Base-by-base conservation (phyloP, 2,888 invertebrate genomes). In the Odontocerum albicorne region DNA sequence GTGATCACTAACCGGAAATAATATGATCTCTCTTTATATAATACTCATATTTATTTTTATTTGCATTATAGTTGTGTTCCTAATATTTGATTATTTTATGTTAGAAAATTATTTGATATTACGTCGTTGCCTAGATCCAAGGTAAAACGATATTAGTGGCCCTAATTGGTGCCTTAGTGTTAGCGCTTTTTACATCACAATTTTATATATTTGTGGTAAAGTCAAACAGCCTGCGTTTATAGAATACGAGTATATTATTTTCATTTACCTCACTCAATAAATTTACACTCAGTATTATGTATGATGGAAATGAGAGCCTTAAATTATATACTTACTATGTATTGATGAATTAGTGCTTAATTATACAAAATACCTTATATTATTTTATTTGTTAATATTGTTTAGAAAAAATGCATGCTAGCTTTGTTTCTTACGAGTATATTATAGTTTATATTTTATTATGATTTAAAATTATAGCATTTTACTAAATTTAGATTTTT, bases 11-110 rank as follows among this genome's bases (percentile, higher is more conserved):
- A n/a, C n/a, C n/a, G n/a, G n/a, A n/a, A n/a, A n/a, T n/a, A 45
- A 20, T 32, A 45, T 45, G 45, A 45, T 45, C 45, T 45, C 35
- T 47, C 20, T 46, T 22, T 35, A 36, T 47, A 33, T 7, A 47
- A 47, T 47, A 47, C 47, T 47, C 47, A 47, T 47, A 19, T 10
- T 20, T 33, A 45, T 47, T 33, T 47, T 47, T 36, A 47, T 47
- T 36, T 20, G 10, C 36, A 36, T 32, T 20, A 47, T 47, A 19
- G n/a, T 33, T 21, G 16, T 47, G 47, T 47, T 47, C 47, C 47
- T 47, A 47, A 10, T 27, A 27, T 7, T 27, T 27, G 10, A 7
- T 4, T 27, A 27, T 27, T 27, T 27, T 10, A 7, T 27, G 27
- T 27, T 7, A 27, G 27, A 27, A 27, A 27, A 7, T 10, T 27